Conservation (phyloP, 2,888 invertebrate genomes). For the Leptopilina drosophilae region DNA sequence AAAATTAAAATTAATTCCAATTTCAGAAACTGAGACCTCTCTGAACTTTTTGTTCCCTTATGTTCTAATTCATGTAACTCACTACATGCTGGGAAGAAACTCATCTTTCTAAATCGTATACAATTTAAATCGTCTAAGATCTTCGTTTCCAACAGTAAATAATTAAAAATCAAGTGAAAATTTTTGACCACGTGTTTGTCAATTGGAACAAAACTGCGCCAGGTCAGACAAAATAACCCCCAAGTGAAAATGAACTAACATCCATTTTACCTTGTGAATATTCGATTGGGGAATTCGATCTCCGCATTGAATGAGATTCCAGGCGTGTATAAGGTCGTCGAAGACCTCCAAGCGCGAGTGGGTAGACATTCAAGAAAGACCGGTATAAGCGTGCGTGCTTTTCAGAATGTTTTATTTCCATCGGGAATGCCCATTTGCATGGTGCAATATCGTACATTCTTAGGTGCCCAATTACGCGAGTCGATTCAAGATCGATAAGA, state of each 20-base stretch:
- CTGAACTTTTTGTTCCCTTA: too few relatives aligned
- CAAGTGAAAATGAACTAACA: slow-evolving; percentile 6
- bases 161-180: too few relatives aligned
- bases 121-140: too few relatives aligned
- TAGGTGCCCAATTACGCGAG: slow-evolving; percentile 76
- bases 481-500: slow-evolving; percentile 72
- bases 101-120: too few relatives aligned
- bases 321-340: slow-evolving; percentile 48
- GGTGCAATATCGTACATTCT: slow-evolving; percentile 76
- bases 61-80: too few relatives aligned
- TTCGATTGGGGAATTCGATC: slow-evolving; percentile 37
- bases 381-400: slow-evolving; percentile 51
- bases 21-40: too few relatives aligned
- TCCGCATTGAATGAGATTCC: slow-evolving; percentile 42
- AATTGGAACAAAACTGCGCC: neutral
- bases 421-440: slow-evolving; percentile 72
- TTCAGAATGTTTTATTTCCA: slow-evolving; percentile 62
- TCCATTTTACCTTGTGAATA: slow-evolving; percentile 10
- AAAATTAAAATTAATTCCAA: too few relatives aligned
- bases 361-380: slow-evolving; percentile 47
- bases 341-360: slow-evolving; percentile 52
- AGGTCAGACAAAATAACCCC: neutral
- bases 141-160: too few relatives aligned
- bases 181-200: too few relatives aligned
- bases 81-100: too few relatives aligned